phyloP scores from a whole-genome alignment of 2,888 invertebrate genomes.

The Plebejus melissa region DNA sequence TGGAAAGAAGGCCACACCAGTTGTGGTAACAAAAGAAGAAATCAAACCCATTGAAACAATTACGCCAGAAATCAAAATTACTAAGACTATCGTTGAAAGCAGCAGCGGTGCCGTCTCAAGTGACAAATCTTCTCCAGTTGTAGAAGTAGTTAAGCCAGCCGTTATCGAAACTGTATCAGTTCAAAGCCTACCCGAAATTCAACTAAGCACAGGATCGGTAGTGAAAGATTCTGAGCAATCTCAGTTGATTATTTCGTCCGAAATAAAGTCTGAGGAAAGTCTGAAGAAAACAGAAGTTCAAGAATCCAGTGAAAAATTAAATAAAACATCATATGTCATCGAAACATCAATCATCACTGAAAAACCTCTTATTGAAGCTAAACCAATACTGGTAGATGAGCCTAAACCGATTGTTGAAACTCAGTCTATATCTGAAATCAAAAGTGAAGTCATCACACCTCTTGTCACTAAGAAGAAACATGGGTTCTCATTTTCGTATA shows the following conservation, averaged over 20 bases:
- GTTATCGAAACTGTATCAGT: conserved; percentile 33
- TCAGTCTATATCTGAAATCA: neutral
- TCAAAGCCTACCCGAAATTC: neutral
- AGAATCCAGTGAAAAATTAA: neutral
- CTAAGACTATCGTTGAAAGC: neutral
- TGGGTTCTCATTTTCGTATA: conserved; percentile 14
- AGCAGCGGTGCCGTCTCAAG: neutral
- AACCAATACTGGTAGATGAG: neutral
- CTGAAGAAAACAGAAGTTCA: neutral
- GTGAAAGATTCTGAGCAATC: conserved; percentile 26
- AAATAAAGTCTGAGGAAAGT: conserved; percentile 8
- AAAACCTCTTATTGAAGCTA: neutral
- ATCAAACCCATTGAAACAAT: conserved; percentile 1
- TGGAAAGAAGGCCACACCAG: conserved; percentile 3
- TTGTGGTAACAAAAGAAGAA: conserved; percentile 7
- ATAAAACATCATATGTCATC: neutral
- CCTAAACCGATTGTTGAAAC: conserved; percentile 2
- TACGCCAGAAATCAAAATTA: conserved; percentile 1
- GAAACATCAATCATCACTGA: neutral
- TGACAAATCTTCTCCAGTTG: neutral
- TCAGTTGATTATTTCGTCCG: neutral
- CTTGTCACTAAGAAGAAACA: conserved; percentile 29
- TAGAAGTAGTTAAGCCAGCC: conserved; percentile 27
- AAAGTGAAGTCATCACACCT: conserved; percentile 40
- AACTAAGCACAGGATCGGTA: conserved; percentile 34